Percentiles rank a stretch among this genome's conserved stretches.
Evolutionary conservation across 2,113 vertebrate genomes (phyloP).

Genomic region (Sminthopsis crassicaudata): DNA sequence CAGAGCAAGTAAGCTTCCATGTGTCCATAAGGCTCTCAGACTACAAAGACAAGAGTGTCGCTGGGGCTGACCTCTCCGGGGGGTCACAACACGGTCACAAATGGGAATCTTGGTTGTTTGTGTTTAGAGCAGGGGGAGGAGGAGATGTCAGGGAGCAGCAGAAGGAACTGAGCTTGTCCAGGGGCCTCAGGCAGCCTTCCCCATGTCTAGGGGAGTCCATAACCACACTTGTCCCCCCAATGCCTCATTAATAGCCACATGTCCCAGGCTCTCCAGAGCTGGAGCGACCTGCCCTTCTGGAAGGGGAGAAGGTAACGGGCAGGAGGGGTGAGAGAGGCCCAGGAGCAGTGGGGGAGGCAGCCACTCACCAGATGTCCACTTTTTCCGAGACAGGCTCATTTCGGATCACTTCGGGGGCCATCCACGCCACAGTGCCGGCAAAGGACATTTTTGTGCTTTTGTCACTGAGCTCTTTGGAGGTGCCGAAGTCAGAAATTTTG

Average conservation of each 20-base stretch:
- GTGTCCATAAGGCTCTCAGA: neutral
- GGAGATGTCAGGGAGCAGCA: neutral
- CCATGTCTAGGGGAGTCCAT: too few relatives aligned
- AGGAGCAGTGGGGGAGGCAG: rapidly evolving
- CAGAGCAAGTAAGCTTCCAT: neutral
- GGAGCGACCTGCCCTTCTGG: neutral
- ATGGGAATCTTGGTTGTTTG: too few relatives aligned
- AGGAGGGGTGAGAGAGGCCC: neutral
- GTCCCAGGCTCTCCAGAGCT: neutral
- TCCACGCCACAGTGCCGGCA: constrained; percentile 98
- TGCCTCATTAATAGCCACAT: neutral
- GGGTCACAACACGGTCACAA: neutral
- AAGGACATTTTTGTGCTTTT: constrained; percentile 99
- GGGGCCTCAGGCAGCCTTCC: too few relatives aligned
- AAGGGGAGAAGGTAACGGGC: neutral
- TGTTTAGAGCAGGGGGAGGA: too few relatives aligned
- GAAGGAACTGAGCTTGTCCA: neutral
- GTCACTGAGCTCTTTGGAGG: constrained; percentile 98
- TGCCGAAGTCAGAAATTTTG: constrained; percentile 99
- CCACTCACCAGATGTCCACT: constrained; percentile 97
- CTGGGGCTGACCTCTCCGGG: too few relatives aligned
- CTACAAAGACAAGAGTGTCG: too few relatives aligned
- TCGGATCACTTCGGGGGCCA: constrained; percentile 98
- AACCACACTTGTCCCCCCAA: neutral
- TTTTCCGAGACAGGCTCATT: constrained; percentile 99